phyloP scores from a whole-genome alignment of 2,797 vertebrate species.

The Bradypodion pumilum region DNA sequence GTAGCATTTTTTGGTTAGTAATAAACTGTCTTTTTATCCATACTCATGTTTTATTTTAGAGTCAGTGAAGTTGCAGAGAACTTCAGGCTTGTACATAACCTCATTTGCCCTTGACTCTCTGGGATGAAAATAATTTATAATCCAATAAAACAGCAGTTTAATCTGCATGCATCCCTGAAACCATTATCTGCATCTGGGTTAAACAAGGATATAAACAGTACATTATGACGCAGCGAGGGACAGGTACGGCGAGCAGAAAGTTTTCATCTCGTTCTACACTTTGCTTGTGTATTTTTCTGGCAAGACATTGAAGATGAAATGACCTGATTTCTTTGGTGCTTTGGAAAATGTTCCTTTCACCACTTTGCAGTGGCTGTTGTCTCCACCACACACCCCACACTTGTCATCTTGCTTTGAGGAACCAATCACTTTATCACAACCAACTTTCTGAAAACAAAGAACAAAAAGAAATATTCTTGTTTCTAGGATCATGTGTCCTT shows the following conservation, averaged over 20 bases:
- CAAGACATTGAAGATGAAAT: neutral
- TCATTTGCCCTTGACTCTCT: neutral
- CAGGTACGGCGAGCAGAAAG: neutral
- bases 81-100: no score
- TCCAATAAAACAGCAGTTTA: no score
- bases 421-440: constrained; percentile 90
- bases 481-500: neutral
- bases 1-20: no score
- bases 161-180: no score
- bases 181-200: no score
- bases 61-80: no score
- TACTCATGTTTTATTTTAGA: no score
- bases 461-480: neutral
- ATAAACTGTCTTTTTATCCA: no score
- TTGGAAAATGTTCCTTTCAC: constrained; percentile 90
- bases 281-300: neutral
- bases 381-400: constrained; percentile 94
- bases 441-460: constrained; percentile 86
- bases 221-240: neutral
- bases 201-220: no score
- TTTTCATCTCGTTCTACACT: neutral
- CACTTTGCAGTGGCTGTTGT: constrained; percentile 92
- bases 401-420: constrained; percentile 94
- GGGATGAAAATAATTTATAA: no score
- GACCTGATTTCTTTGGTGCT: constrained; percentile 88